phyloP scores from a whole-genome alignment of 2,113 vertebrate genomes.

The Erpornis zantholeuca region DNA sequence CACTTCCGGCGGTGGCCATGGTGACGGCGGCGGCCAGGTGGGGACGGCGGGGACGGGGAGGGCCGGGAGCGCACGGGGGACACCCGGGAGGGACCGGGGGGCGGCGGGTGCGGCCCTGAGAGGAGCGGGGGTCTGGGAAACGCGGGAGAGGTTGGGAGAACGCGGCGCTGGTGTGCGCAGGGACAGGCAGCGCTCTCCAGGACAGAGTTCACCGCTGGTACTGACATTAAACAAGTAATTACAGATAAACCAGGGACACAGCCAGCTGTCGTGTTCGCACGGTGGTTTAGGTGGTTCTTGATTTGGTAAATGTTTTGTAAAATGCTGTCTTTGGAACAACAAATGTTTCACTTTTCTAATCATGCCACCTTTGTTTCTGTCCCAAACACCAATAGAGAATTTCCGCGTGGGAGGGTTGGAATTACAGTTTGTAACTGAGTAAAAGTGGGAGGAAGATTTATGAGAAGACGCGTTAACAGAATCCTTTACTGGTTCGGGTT shows the following conservation, averaged over 20 bases:
- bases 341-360: accelerated
- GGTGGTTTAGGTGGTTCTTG: too few relatives aligned
- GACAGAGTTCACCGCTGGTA: accelerated
- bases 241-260: accelerated
- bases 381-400: accelerated
- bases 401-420: not conserved
- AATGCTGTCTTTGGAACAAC: not conserved
- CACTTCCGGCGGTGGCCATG: slow-evolving; percentile 36
- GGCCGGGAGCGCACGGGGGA: not conserved
- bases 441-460: too few relatives aligned
- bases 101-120: not conserved
- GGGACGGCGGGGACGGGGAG: not conserved
- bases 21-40: slow-evolving; percentile 40
- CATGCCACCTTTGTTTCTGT: accelerated
- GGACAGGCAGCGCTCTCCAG: not conserved
- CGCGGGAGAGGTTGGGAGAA: accelerated
- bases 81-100: not conserved
- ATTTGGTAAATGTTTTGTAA: not conserved
- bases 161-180: not conserved
- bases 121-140: accelerated
- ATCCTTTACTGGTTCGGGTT: too few relatives aligned
- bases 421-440: not conserved
- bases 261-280: accelerated
- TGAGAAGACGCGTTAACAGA: not conserved
- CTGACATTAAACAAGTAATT: accelerated